A percentile compares a stretch with the other conserved stretches of the same genome.
Conservation (phyloP, 2,888 invertebrate genomes). For the Acronicta leporina region DNA sequence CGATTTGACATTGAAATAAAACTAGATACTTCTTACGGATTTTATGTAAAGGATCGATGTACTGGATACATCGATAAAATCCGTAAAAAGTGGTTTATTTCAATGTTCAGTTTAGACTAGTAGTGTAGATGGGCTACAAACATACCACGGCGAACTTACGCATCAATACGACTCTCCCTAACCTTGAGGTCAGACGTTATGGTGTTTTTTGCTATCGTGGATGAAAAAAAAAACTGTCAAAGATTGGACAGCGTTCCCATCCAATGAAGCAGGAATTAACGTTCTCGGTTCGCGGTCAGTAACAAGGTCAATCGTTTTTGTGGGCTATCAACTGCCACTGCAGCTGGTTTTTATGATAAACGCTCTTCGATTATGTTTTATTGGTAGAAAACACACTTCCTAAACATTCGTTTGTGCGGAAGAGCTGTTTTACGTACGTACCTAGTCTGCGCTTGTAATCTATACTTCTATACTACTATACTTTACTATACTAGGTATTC, state of each 20-base stretch:
- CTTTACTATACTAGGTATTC: too few species aligned
- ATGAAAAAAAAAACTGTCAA: conserved; percentile 47
- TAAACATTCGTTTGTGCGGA: conserved; percentile 39
- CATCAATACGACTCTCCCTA: too few species aligned
- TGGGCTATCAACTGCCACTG: conserved; percentile 35
- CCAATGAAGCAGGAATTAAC: conserved; percentile 77
- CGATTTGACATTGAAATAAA: too few species aligned
- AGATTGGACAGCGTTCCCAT: conserved; percentile 60
- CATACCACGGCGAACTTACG: too few species aligned
- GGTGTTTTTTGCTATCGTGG: conserved; percentile 2
- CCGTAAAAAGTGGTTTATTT: too few species aligned
- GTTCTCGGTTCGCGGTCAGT: conserved; percentile 73
- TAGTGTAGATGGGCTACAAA: too few species aligned
- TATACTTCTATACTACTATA: too few species aligned
- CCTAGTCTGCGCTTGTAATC: background rate
- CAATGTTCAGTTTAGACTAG: too few species aligned
- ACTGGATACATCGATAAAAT: too few species aligned
- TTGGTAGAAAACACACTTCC: conserved; percentile 49
- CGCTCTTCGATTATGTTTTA: conserved; percentile 28
- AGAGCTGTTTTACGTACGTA: conserved; percentile 1
- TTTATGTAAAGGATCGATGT: too few species aligned
- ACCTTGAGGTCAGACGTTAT: too few species aligned
- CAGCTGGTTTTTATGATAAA: conserved; percentile 59
- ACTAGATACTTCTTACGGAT: too few species aligned
- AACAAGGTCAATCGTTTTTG: conserved; percentile 74